A percentile compares a stretch with the other conserved stretches of the same genome.
Evolutionary conservation across 2,113 vertebrate species (phyloP).

Genomic region (Peromyscus polionotus): DNA sequence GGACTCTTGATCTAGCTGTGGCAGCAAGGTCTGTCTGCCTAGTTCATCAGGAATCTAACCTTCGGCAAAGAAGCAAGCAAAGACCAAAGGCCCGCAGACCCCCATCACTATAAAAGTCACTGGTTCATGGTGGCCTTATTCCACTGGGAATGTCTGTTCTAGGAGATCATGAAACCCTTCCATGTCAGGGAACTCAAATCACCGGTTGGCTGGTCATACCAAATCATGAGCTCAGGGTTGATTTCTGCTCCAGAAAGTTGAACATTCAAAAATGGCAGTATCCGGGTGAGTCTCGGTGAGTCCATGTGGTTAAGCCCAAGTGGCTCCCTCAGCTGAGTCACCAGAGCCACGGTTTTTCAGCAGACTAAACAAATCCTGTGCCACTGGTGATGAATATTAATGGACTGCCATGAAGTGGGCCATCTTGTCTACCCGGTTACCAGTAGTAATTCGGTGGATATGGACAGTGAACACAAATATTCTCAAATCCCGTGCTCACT

Average conservation of each 20-base stretch:
- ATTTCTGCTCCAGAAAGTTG: background rate
- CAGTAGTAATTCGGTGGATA: background rate
- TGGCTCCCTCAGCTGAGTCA: background rate
- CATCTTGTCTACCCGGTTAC: background rate
- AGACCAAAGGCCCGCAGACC: background rate
- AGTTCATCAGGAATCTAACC: background rate
- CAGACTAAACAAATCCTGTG: background rate
- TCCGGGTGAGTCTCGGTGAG: background rate
- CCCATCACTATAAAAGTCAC: background rate
- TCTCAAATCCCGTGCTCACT: background rate
- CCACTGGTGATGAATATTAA: background rate
- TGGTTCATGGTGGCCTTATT: background rate
- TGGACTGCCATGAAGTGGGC: background rate
- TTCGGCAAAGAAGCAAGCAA: conserved; percentile 8
- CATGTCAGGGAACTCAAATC: background rate
- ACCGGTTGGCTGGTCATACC: no score
- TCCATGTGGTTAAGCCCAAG: background rate
- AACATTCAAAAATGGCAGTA: background rate
- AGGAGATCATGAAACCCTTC: background rate
- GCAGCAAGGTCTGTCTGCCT: background rate
- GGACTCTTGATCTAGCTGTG: background rate
- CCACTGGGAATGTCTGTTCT: background rate
- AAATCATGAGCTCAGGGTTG: background rate
- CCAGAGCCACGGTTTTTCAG: background rate
- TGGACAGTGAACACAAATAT: background rate